Base-by-base conservation (phyloP, 1,140 invertebrate species). In the Dufourea novaeangliae region DNA sequence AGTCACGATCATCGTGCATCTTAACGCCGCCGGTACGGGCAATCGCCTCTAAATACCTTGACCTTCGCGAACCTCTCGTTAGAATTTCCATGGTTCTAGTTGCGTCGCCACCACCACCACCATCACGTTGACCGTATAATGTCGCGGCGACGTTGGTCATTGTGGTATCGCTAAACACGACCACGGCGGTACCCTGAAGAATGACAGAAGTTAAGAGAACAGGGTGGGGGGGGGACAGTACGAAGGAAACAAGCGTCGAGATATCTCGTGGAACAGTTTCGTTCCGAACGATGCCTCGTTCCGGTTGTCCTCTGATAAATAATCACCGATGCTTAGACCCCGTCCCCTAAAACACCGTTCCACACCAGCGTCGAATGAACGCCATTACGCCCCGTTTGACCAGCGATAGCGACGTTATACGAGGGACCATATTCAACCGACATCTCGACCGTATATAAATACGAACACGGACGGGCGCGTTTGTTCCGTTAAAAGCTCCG, bases 361-460 rank as follows among this genome's bases (percentile, higher is more conserved):
- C 27, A n/a, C n/a, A n/a, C 54, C 20, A 7, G 25, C 54, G 57
- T 20, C 32, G 54, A 50, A 62, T 20, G 41, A 63, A 61, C 29
- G 20, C 46, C 46, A 22, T 71, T 77, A 56, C 57, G 29, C 41
- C 63, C 56, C n/a, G n/a, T n/a, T 64, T 22, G 41, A 3, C 32
- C 41, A 44, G 44, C 50, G 74, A 82, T 83, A 62, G 54, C 27
- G 11, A 20, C 27, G 3, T 0, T 1, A 25, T 6, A 10, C 57
- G 14, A 44, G 22, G 25, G n/a, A 29, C 7, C 54, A 50, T 50
- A 50, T 50, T 50, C 46, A 50, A 50, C 46, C 46, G 46, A 50
- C 46, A 50, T 50, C n/a, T n/a, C 46, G 46, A 50, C 46, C 46
- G 46, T 50, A 50, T 50, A 50, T 50, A 50, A 50, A 50, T 50